Base-by-base conservation (phyloP, 2,888 invertebrate genomes). In the Oligia latruncula region DNA sequence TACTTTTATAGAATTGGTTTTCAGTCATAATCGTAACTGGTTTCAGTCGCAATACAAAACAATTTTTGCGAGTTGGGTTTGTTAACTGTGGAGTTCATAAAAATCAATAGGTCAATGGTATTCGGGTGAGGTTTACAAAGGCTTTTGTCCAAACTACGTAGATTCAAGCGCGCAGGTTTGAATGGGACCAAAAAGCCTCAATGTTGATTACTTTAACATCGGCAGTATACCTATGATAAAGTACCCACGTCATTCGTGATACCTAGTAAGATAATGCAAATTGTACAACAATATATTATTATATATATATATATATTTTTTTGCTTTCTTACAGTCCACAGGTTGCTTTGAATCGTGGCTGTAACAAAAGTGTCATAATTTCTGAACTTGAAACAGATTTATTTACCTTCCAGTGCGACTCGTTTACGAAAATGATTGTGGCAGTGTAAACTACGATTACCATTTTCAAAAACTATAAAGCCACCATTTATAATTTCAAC, bases 81-180 rank as follows among this genome's bases (percentile, higher is more conserved):
- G 15, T 73, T 80, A 58, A 43, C 55, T 9, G 35, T 35, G 23
- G 46, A 60, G 62, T 74, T 55, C 23, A 17, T n/a, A 66, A 77
- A 85, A 86, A 86, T 86, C 83, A 73, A 79, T 86, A 79, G 70
- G 64, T 79, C 66, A 66, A 75, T 58, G 78, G 46, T 74, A 67
- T 78, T 40, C 35, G 40, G 40, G 52, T 58, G 64, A 46, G 29
- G 64, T 78, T 82, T 20, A 70, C 66, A 74, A 64, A 55, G 20
- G 72, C 62, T 68, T 73, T 66, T 55, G 71, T 68, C 6, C 35
- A 62, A 64, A 75, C 40, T 55, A 58, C 68, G 29, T 65, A 66
- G n/a, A 46, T 75, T 35, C 23, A 35, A 74, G 43, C 2, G 8
- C 13, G 29, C 29, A 23, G 40, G n/a, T 64, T 71, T 74, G 67